Evolutionary conservation across 2,888 invertebrate genomes (phyloP).

Genomic region (Synergus laeviventris): DNA sequence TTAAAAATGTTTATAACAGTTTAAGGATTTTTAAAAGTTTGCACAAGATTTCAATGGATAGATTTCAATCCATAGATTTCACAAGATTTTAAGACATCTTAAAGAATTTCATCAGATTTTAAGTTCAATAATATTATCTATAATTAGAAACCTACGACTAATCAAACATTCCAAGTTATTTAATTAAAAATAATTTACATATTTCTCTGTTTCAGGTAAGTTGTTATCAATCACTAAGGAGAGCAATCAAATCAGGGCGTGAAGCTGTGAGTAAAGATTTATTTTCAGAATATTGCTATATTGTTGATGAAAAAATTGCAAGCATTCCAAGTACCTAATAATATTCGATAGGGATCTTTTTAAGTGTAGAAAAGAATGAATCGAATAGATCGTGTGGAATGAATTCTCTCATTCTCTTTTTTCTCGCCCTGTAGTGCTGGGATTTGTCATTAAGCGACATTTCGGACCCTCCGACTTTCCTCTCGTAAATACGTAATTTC

Average conservation of each 20-base stretch:
- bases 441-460: constrained; percentile 66
- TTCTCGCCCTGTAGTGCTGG: constrained; percentile 40
- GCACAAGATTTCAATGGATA: too few species aligned
- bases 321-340: constrained; percentile 48
- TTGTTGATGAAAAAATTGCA: constrained; percentile 31
- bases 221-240: neutral
- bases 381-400: constrained; percentile 51
- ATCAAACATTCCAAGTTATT: neutral
- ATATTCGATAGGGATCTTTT: constrained; percentile 33
- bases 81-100: too few species aligned
- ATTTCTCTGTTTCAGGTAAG: constrained; percentile 19
- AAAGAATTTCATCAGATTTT: too few species aligned
- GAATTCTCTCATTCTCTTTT: constrained; percentile 39
- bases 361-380: constrained; percentile 13
- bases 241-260: neutral
- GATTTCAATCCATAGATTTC: too few species aligned
- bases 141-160: neutral
- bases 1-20: too few species aligned
- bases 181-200: neutral
- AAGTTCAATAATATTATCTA: too few species aligned
- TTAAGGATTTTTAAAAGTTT: too few species aligned
- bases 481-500: constrained; percentile 69
- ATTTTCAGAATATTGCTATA: neutral
- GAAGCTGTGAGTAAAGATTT: neutral
- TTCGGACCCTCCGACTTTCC: constrained; percentile 63